These are phyloP conservation scores for Lampris incognitus DNA, from an alignment of 2,113 vertebrate genomes.

Conservation along the genomic window DNA sequence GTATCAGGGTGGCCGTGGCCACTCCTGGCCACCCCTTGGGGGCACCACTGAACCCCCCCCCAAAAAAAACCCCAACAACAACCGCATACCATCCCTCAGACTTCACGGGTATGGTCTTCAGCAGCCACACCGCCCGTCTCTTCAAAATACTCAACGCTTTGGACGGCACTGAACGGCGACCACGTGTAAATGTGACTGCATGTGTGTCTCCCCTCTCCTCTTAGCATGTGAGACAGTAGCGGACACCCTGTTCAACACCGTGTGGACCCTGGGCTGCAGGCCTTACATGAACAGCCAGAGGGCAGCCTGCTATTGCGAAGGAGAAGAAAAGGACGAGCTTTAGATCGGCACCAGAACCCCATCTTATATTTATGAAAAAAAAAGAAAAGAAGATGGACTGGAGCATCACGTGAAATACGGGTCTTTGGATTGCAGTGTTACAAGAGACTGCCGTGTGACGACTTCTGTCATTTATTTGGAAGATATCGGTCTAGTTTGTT, in stretches of 20 bases:
- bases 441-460: slow-evolving; percentile 25
- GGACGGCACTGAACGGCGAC: not conserved
- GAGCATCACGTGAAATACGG: not conserved
- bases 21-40: too few relatives aligned
- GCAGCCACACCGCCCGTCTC: too few relatives aligned
- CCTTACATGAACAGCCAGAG: slow-evolving; percentile 99
- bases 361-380: slow-evolving; percentile 31
- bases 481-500: slow-evolving; percentile 30
- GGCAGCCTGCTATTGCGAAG: slow-evolving; percentile 89
- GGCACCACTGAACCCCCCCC: too few relatives aligned
- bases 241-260: slow-evolving; percentile 93
- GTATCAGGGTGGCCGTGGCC: too few relatives aligned
- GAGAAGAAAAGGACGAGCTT: slow-evolving; percentile 93
- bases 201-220: slow-evolving; percentile 1
- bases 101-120: too few relatives aligned
- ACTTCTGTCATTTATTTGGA: slow-evolving; percentile 68
- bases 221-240: slow-evolving; percentile 93
- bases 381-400: not conserved
- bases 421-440: not conserved
- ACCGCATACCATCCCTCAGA: too few relatives aligned
- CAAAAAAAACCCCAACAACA: too few relatives aligned
- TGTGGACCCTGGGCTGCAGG: slow-evolving; percentile 96
- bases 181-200: not conserved
- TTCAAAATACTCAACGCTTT: not conserved
- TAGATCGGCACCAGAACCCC: slow-evolving; percentile 53